A percentile compares a stretch with the other conserved stretches of the same genome.
phyloP scores from a whole-genome alignment of 2,113 vertebrate species.

The Mesembrinibis cayennensis region DNA sequence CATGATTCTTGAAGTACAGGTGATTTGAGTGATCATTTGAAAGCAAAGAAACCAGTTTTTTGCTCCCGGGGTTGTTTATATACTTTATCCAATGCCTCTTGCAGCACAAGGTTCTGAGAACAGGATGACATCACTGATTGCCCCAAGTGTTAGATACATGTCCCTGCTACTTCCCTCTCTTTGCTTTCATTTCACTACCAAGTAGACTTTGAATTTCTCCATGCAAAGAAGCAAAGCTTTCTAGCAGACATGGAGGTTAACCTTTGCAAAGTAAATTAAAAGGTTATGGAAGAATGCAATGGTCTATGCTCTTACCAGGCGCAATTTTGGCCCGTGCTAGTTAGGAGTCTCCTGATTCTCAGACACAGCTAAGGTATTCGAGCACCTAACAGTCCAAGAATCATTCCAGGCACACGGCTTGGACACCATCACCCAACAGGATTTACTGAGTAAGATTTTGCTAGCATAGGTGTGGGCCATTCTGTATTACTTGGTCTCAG shows the following conservation, averaged over 20 bases:
- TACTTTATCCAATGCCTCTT: not conserved
- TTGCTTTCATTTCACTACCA: not conserved
- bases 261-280: not conserved
- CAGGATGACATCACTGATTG: not conserved
- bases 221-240: not conserved
- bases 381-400: not conserved
- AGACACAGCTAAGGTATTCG: not conserved
- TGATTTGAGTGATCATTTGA: not conserved
- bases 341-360: not conserved
- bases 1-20: not conserved
- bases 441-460: not conserved
- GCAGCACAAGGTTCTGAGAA: not conserved
- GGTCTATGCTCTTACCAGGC: not conserved
- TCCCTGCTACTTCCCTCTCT: not conserved
- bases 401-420: not conserved
- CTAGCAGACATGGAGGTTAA: not conserved
- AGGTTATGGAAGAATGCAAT: not conserved
- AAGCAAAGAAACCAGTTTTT: not conserved
- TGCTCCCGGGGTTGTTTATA: not conserved
- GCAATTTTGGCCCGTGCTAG: not conserved
- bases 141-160: not conserved
- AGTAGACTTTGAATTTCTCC: not conserved
- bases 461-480: not conserved
- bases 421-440: not conserved
- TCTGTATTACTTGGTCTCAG: not conserved